Evolutionary conservation across 2,888 invertebrate genomes (phyloP), one percentile per base, ranked within the genome.

Genomic region (Thera obeliscata): DNA sequence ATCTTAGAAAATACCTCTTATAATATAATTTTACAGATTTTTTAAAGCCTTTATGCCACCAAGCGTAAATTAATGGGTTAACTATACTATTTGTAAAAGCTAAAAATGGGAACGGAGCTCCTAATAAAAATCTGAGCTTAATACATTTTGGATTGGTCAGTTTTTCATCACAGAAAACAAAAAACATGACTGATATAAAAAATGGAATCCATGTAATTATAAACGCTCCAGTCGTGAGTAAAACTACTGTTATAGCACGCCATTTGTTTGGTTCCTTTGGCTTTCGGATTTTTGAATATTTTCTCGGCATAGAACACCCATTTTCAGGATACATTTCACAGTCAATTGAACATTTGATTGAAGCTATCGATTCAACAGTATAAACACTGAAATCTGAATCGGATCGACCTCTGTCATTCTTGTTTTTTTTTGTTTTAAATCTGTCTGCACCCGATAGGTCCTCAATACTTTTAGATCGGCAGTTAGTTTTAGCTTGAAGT

Each of bases 21-120:
- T 79, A 86, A 67, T 89, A 85, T 65, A 80, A 86, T 75, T 81
- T 89, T 1, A 94, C 84, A 12, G 90, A 93, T 62, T 82, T 90
- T 75, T 95, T 89, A 75, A 96, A 96, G 0, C 95, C 95, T 81
- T 95, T 95, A 80, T 96, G 95, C 96, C 96, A 96, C 95, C 95
- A 96, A 0, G 95, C 95, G 77, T 96, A 96, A 73, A 96, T 95
- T 36, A 96, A 81, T 0, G 96, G 96, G 80, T 96, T 95, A 0
- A 96, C 77, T 56, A 95, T 79, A 74, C 95, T 95, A 76, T 95
- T 96, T 0, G 92, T 76, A 73, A 95, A 94, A 0, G 95, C 95
- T 56, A 96, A 81, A 38, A 95, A 93, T 0, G 95, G 94, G 54
- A 95, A 79, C 0, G 95, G 95, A 57, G 95, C 95, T 0, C 94